A percentile compares a stretch with the other conserved stretches of the same genome.
These are phyloP conservation scores for Leptinotarsa rubiginosa DNA, from an alignment of 2,888 invertebrate genomes.

Conservation along the genomic window DNA sequence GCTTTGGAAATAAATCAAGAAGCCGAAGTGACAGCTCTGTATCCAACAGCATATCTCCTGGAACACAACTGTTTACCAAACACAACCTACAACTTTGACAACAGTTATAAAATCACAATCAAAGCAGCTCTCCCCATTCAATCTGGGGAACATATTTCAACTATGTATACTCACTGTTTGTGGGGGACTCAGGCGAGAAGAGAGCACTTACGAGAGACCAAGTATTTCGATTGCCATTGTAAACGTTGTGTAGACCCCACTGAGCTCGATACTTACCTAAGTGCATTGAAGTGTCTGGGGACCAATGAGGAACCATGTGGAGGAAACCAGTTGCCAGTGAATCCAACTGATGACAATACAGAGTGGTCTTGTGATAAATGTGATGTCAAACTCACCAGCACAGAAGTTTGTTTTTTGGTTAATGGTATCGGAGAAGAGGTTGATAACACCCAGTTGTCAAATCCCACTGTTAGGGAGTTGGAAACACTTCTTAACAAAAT, in stretches of 20 bases:
- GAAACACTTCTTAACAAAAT: slow-evolving; percentile 77
- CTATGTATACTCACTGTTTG: slow-evolving; percentile 88
- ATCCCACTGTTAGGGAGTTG: slow-evolving; percentile 72
- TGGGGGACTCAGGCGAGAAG: slow-evolving; percentile 88
- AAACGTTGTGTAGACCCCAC: slow-evolving; percentile 83
- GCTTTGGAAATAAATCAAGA: slow-evolving; percentile 81
- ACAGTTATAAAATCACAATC: slow-evolving; percentile 73
- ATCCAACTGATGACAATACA: slow-evolving; percentile 77
- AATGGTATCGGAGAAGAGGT: slow-evolving; percentile 83
- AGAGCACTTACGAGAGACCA: slow-evolving; percentile 81
- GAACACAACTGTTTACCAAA: slow-evolving; percentile 81
- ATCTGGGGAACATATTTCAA: slow-evolving; percentile 81
- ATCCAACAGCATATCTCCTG: slow-evolving; percentile 81
- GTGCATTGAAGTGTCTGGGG: slow-evolving; percentile 77
- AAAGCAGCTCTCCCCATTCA: slow-evolving; percentile 75
- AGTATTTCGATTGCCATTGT: slow-evolving; percentile 82
- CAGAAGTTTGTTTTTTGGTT: slow-evolving; percentile 76
- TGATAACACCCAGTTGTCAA: slow-evolving; percentile 73
- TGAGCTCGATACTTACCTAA: slow-evolving; percentile 81
- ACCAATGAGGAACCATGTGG: slow-evolving; percentile 67
- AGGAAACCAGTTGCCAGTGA: slow-evolving; percentile 75
- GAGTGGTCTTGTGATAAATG: slow-evolving; percentile 85
- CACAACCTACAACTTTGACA: slow-evolving; percentile 67
- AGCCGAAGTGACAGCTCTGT: slow-evolving; percentile 78
- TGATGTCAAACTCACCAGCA: slow-evolving; percentile 71